phyloP scores from a whole-genome alignment of 2,888 invertebrate species.

The Drosophila mimetica region DNA sequence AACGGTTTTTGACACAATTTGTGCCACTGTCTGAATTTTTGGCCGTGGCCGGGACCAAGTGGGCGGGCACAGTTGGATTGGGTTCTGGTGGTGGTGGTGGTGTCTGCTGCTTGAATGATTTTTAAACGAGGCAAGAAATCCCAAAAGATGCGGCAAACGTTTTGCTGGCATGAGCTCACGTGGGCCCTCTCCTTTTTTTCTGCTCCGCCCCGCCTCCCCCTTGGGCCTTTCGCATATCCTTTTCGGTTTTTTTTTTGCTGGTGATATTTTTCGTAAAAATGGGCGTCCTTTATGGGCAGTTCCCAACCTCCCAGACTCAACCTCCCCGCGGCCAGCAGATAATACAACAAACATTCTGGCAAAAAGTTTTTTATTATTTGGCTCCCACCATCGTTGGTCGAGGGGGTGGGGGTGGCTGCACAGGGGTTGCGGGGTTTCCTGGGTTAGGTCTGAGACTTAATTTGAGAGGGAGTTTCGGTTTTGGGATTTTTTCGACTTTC shows the following conservation, averaged over 20 bases:
- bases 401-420: constrained; percentile 20
- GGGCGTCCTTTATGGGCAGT: constrained; percentile 52
- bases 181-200: constrained; percentile 50
- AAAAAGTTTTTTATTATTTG: constrained; percentile 58
- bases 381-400: constrained; percentile 27
- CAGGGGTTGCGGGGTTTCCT: constrained; percentile 38
- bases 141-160: constrained; percentile 80
- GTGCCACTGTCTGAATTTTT: constrained; percentile 68
- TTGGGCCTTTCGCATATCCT: constrained; percentile 37
- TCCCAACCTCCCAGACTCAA: constrained; percentile 12
- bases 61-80: constrained; percentile 22
- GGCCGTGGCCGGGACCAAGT: constrained; percentile 20
- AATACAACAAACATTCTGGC: constrained; percentile 67
- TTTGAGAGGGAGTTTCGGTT: constrained; percentile 38
- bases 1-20: constrained; percentile 77
- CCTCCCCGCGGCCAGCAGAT: constrained; percentile 53
- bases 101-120: constrained; percentile 83
- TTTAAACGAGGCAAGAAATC: constrained; percentile 82
- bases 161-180: constrained; percentile 73
- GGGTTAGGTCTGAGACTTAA: constrained; percentile 35
- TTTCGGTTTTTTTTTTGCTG: constrained; percentile 37
- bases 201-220: constrained; percentile 8
- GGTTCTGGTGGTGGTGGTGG: constrained; percentile 71
- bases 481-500: background rate
- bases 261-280: constrained; percentile 49